Evolutionary conservation across 2,888 invertebrate genomes (phyloP).

Genomic region (Pristionchus fissidentatus): DNA sequence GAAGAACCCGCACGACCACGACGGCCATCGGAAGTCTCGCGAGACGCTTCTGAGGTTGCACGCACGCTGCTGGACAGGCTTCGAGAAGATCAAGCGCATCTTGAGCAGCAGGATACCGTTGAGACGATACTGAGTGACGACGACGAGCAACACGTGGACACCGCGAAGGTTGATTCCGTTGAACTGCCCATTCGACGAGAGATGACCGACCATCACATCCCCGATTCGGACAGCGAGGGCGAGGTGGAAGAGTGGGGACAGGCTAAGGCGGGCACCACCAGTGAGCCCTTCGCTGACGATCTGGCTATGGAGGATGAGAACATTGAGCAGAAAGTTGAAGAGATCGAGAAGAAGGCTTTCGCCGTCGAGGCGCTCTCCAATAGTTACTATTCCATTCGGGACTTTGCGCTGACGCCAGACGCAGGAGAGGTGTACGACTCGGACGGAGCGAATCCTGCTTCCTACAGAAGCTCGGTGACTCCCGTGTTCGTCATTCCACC

Average conservation of each 20-base stretch:
- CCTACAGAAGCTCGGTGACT: background rate
- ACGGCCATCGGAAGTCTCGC: background rate
- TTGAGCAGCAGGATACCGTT: background rate
- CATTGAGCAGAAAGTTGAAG: too few relatives aligned
- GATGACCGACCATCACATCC: too few relatives aligned
- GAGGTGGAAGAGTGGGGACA: slow-evolving; percentile 10
- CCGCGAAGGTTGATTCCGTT: too few relatives aligned
- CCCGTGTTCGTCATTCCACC: background rate
- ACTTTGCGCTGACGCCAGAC: slow-evolving; percentile 24
- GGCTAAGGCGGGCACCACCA: background rate
- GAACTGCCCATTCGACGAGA: too few relatives aligned
- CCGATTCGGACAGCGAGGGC: background rate
- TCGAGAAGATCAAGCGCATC: background rate
- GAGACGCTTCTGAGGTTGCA: background rate
- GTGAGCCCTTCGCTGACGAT: background rate
- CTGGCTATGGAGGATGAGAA: background rate
- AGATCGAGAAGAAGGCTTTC: background rate
- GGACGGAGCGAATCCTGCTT: background rate
- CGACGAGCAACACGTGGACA: too few relatives aligned
- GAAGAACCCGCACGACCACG: background rate
- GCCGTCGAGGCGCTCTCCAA: background rate
- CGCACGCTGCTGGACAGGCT: background rate
- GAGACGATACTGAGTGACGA: background rate
- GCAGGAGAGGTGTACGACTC: slow-evolving; percentile 13
- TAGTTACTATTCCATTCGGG: background rate